A percentile compares a stretch with the other conserved stretches of the same genome.
phyloP scores from a whole-genome alignment of 1,140 invertebrate genomes.

The Zaprionus africanus region DNA sequence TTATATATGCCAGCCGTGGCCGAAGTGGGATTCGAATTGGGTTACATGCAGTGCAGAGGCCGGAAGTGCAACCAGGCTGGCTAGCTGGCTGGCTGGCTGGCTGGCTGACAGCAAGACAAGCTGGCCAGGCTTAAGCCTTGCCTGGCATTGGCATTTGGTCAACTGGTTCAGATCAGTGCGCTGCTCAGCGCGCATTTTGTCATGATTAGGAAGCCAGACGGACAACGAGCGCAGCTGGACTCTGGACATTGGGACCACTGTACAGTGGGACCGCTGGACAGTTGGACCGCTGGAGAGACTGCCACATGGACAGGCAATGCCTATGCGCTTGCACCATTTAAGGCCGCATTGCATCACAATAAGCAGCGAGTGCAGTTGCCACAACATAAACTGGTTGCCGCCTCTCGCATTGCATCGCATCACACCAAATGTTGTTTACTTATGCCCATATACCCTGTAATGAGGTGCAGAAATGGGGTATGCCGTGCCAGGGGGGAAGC shows the following conservation, averaged over 20 bases:
- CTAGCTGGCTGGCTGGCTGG: conserved; percentile 18
- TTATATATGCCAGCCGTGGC: conserved; percentile 58
- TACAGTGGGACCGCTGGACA: neutral
- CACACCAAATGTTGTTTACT: conserved; percentile 3
- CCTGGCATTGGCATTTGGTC: conserved; percentile 78
- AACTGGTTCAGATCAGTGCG: conserved; percentile 63
- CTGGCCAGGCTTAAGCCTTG: conserved; percentile 12
- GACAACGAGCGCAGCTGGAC: neutral
- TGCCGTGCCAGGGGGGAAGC: neutral
- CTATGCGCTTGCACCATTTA: conserved; percentile 60
- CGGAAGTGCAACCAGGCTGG: conserved; percentile 27
- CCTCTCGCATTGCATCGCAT: neutral
- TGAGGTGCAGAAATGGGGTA: neutral
- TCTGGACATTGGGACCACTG: neutral
- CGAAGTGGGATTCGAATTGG: conserved; percentile 52
- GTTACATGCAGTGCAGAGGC: conserved; percentile 47
- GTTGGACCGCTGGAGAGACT: neutral
- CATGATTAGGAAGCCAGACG: conserved; percentile 65
- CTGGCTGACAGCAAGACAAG: conserved; percentile 34
- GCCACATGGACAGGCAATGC: conserved; percentile 3
- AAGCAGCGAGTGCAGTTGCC: neutral
- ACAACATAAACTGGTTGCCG: conserved; percentile 34
- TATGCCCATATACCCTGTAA: conserved; percentile 2
- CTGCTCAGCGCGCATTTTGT: conserved; percentile 36
- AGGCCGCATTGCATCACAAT: conserved; percentile 72